A percentile compares a stretch with the other conserved stretches of the same genome.
Conservation (phyloP, 2,113 vertebrate genomes). For the Mastomys natalensis region DNA sequence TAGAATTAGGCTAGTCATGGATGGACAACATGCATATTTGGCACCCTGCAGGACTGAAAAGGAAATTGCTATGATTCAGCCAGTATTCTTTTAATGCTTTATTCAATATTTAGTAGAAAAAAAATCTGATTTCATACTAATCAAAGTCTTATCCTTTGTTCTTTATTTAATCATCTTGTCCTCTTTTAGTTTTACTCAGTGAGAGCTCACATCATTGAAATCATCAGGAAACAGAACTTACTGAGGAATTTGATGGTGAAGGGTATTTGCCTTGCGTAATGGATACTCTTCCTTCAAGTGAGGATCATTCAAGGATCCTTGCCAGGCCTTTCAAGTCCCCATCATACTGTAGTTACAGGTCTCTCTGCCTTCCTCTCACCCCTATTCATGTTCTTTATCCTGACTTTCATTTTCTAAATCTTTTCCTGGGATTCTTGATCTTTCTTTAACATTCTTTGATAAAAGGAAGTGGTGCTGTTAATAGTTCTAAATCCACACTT, state of each 20-base stretch:
- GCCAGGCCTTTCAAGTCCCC: not conserved
- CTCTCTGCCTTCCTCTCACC: not conserved
- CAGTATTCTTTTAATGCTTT: not conserved
- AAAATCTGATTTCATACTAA: not conserved
- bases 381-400: not conserved
- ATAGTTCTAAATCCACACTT: slow-evolving; percentile 12
- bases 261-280: not conserved
- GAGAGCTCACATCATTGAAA: not conserved
- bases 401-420: not conserved
- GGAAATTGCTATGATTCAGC: not conserved
- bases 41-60: not conserved
- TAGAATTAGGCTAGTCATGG: not conserved
- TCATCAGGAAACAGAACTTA: not conserved
- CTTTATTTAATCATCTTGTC: not conserved
- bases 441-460: not conserved
- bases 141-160: not conserved
- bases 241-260: not conserved
- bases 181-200: not conserved
- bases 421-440: not conserved
- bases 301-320: not conserved
- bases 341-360: not conserved
- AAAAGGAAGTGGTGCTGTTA: not conserved
- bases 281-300: not conserved
- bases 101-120: not conserved
- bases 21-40: not conserved